These are phyloP conservation scores for Podarcis lilfordi DNA, from an alignment of 2,797 vertebrate genomes.

Conservation along the genomic window DNA sequence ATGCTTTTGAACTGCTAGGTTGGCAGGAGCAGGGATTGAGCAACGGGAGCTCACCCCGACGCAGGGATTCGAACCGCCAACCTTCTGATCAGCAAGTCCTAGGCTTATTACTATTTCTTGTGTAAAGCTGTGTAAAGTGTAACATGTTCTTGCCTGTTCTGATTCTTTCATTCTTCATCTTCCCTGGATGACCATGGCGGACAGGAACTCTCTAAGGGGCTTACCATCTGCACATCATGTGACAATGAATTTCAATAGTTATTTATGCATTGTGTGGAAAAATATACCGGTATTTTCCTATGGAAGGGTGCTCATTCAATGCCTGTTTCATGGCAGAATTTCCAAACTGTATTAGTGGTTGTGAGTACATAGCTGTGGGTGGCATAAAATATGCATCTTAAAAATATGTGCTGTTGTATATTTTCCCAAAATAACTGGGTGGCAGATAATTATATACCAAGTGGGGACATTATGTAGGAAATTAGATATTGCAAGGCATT, in stretches of 20 bases:
- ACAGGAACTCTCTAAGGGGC: too few relatives aligned
- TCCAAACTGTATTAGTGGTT: not conserved
- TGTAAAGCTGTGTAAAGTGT: too few relatives aligned
- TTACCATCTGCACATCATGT: not conserved
- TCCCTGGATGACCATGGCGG: too few relatives aligned
- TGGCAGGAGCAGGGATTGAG: too few relatives aligned
- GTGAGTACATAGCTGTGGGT: not conserved
- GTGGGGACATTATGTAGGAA: not conserved
- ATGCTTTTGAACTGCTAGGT: too few relatives aligned
- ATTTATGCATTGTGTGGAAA: not conserved
- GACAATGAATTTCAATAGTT: not conserved
- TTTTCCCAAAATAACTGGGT: not conserved
- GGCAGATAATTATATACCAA: not conserved
- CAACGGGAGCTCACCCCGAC: too few relatives aligned
- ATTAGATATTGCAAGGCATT: not conserved
- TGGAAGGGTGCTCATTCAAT: not conserved
- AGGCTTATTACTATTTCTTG: too few relatives aligned
- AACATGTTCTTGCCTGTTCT: too few relatives aligned
- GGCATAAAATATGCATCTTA: not conserved
- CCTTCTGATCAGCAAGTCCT: too few relatives aligned
- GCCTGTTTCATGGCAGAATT: not conserved
- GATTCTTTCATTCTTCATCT: too few relatives aligned
- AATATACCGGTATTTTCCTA: not conserved
- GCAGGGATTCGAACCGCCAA: too few relatives aligned
- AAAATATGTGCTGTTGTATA: not conserved